Evolutionary conservation across 2,797 vertebrate genomes (phyloP).

Genomic region (Gymnoscopelus microlampas): DNA sequence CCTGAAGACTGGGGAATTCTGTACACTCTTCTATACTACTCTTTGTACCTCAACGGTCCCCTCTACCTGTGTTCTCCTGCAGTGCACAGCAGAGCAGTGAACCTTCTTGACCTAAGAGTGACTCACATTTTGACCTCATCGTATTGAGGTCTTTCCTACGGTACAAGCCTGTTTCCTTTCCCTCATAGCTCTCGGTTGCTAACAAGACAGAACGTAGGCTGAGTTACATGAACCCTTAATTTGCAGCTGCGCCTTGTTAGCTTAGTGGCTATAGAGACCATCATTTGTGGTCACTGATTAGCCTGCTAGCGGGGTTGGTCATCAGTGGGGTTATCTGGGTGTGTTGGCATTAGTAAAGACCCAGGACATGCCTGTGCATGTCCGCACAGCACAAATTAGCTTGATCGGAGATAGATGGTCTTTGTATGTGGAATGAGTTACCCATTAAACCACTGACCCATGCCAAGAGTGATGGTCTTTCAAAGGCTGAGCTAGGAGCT

Average conservation of each 20-base stretch:
- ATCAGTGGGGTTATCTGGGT: constrained; percentile 20
- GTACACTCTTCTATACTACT: background rate
- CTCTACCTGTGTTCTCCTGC: background rate
- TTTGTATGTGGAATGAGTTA: background rate
- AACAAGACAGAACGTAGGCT: constrained; percentile 9
- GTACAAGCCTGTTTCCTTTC: background rate
- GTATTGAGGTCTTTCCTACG: background rate
- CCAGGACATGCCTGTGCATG: constrained; percentile 52
- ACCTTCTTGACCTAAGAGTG: background rate
- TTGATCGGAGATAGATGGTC: constrained; percentile 7
- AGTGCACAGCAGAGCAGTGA: background rate
- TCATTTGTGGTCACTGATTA: constrained; percentile 26
- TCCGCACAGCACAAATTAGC: background rate
- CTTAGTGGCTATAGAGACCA: constrained; percentile 2
- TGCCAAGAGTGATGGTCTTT: background rate
- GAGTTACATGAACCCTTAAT: constrained; percentile 21
- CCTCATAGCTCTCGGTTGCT: background rate
- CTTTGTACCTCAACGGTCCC: background rate
- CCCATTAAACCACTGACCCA: background rate
- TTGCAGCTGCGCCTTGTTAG: background rate
- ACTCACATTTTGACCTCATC: constrained; percentile 5
- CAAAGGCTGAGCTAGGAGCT: too few relatives aligned
- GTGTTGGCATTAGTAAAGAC: constrained; percentile 11
- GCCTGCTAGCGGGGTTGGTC: constrained; percentile 11
- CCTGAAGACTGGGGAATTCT: background rate